Conservation (phyloP, 2,797 vertebrate species). For the Chloroceryle inda region DNA sequence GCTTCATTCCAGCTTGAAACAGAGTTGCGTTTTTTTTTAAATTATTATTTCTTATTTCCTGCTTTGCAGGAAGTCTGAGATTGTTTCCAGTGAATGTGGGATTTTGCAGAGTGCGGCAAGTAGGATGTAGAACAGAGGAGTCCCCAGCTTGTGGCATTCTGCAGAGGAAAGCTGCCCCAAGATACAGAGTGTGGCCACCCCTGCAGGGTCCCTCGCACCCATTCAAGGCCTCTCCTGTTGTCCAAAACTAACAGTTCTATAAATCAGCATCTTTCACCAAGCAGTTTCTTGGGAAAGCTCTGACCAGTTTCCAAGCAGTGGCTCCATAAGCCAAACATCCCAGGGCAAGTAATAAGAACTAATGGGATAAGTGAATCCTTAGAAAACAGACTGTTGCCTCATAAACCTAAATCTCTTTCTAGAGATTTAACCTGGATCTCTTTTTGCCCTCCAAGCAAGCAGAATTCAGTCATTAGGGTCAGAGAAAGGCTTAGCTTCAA, state of each 20-base stretch:
- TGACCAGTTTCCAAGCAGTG: constrained; percentile 18
- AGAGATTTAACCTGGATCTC: neutral
- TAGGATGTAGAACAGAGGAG: neutral
- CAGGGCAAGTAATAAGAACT: neutral
- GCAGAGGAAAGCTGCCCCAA: neutral
- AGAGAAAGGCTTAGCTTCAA: neutral
- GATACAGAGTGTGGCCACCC: neutral
- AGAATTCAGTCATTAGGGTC: neutral
- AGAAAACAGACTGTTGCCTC: neutral
- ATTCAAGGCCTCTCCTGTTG: neutral
- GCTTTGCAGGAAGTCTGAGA: neutral
- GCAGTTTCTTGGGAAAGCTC: neutral
- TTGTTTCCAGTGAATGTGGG: neutral
- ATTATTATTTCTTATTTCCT: neutral
- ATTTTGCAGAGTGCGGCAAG: neutral
- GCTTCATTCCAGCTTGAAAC: neutral
- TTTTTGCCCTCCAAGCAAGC: neutral
- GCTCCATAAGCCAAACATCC: neutral
- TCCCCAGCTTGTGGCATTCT: neutral
- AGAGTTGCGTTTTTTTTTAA: neutral
- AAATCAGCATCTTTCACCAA: neutral
- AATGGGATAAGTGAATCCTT: neutral
- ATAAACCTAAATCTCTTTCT: neutral
- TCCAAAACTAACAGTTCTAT: neutral
- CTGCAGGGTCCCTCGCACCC: neutral